These are phyloP conservation scores for Pocillopora verrucosa DNA, from an alignment of 64 coral and sea anemone genomes.

Conservation along the genomic window DNA sequence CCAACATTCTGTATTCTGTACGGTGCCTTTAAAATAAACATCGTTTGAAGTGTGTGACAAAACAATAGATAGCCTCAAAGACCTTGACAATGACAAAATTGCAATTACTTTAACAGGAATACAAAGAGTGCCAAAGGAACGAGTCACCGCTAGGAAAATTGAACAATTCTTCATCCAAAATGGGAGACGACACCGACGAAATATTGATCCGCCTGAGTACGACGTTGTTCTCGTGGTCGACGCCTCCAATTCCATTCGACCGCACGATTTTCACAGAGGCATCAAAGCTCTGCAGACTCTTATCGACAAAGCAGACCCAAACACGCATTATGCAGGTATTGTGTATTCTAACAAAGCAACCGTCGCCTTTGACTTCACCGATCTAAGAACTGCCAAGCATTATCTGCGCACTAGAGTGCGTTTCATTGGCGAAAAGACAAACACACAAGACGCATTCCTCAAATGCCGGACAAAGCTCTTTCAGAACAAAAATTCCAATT, in stretches of 20 bases:
- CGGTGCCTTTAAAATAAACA: too few species aligned
- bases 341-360: slow-evolving; percentile 39
- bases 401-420: not conserved
- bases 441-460: slow-evolving; percentile 43
- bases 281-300: slow-evolving; percentile 35
- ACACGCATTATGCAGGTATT: slow-evolving; percentile 25
- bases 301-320: slow-evolving; percentile 7
- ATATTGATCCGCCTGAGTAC: not conserved
- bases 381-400: slow-evolving; percentile 5
- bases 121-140: slow-evolving; percentile 1
- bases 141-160: slow-evolving; percentile 35
- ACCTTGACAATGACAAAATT: too few species aligned
- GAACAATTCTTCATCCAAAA: slow-evolving; percentile 18
- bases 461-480: slow-evolving; percentile 42
- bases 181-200: not conserved
- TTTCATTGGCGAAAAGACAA: slow-evolving; percentile 46
- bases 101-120: slow-evolving; percentile 22
- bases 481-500: slow-evolving; percentile 26
- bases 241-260: slow-evolving; percentile 50
- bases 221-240: slow-evolving; percentile 54
- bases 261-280: slow-evolving; percentile 35
- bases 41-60: too few species aligned
- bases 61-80: too few species aligned
- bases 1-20: too few species aligned
- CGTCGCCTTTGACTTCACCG: slow-evolving; percentile 38